These are phyloP conservation scores for Drosophila atripex DNA, from an alignment of 2,888 invertebrate species.

Conservation along the genomic window DNA sequence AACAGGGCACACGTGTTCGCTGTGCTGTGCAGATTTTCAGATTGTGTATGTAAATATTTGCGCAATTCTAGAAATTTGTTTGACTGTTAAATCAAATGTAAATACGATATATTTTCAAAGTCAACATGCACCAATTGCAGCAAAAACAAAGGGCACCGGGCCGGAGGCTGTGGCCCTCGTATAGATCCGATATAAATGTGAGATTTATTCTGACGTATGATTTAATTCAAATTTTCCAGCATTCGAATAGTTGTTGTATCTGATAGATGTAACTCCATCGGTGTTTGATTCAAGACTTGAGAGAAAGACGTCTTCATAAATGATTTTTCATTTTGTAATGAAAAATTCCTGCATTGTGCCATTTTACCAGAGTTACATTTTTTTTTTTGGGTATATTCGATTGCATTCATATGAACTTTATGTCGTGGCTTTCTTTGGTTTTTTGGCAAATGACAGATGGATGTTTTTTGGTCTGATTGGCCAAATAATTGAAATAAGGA, in stretches of 20 bases:
- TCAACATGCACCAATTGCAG: constrained; percentile 37
- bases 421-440: constrained; percentile 10
- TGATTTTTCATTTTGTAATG: constrained; percentile 4
- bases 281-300: not conserved
- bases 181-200: not conserved
- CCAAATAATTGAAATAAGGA: constrained; percentile 40
- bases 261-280: not conserved
- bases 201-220: constrained; percentile 24
- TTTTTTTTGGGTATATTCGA: constrained; percentile 11
- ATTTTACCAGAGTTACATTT: not conserved
- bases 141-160: constrained; percentile 26
- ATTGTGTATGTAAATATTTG: constrained; percentile 49
- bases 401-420: constrained; percentile 5
- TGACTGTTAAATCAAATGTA: constrained; percentile 53
- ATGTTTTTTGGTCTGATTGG: constrained; percentile 48
- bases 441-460: constrained; percentile 15
- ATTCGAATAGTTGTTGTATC: not conserved
- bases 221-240: constrained; percentile 23
- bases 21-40: constrained; percentile 30
- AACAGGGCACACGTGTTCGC: constrained; percentile 40
- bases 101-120: constrained; percentile 49
- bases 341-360: not conserved
- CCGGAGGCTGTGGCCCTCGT: not conserved
- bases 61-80: constrained; percentile 50
- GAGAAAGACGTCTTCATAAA: not conserved